phyloP scores from a whole-genome alignment of 2,888 invertebrate genomes.

The Amaurobius ferox region DNA sequence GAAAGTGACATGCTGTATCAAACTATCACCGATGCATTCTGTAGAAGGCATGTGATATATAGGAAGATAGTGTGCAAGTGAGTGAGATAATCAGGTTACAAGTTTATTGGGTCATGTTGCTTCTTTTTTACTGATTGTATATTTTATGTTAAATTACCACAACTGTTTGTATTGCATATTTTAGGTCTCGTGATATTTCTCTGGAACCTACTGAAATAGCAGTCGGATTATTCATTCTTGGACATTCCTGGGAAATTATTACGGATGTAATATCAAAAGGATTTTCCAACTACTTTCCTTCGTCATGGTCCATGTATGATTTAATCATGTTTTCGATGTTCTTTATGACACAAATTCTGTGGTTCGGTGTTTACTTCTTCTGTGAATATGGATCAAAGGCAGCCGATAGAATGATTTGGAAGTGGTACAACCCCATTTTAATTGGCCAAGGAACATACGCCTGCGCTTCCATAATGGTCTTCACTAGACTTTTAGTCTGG shows the following conservation, averaged over 20 bases:
- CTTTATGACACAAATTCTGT: constrained; percentile 83
- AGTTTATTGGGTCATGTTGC: too few species aligned
- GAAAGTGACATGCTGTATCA: too few species aligned
- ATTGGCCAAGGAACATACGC: constrained; percentile 84
- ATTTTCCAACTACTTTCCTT: constrained; percentile 54
- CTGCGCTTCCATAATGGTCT: constrained; percentile 83
- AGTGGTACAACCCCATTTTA: constrained; percentile 82
- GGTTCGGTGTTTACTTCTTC: constrained; percentile 85
- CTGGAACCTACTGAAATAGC: constrained; percentile 64
- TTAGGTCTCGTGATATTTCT: too few species aligned
- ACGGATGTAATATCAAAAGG: constrained; percentile 57
- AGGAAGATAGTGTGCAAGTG: too few species aligned
- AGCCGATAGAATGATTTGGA: constrained; percentile 83
- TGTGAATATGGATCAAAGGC: constrained; percentile 76
- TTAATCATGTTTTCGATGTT: constrained; percentile 68
- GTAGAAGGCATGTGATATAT: too few species aligned
- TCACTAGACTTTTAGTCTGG: constrained; percentile 82
- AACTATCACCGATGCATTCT: too few species aligned
- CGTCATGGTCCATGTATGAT: constrained; percentile 65
- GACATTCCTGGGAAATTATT: constrained; percentile 66
- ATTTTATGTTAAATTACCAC: too few species aligned
- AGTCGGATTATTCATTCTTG: constrained; percentile 56
- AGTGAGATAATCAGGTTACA: too few species aligned
- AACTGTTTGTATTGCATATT: too few species aligned
- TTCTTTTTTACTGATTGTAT: too few species aligned